Evolutionary conservation across 53 echinoderm and acorn worm genomes (phyloP), one percentile per base, ranked within the genome.

Genomic region (Zoroaster sp.): DNA sequence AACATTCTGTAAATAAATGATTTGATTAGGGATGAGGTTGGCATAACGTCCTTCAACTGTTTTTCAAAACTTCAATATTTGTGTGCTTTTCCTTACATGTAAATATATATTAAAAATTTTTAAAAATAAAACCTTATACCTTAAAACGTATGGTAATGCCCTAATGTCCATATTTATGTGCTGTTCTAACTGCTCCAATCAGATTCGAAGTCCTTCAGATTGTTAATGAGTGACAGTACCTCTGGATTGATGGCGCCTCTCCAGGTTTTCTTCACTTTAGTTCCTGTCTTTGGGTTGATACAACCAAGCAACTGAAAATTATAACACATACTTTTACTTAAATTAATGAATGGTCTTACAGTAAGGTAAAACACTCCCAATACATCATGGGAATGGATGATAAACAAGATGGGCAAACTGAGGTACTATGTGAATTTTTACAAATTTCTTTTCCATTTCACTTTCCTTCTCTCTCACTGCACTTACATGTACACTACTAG

Each of bases 251-350:
- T 83, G 68, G 15, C 42, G 31, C 83, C 83, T 67, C 83, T 66
- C 43, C 40, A 69, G n/a, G 41, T 41, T 35, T 83, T 83, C 83
- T 69, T 83, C 34, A 42, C 45, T 33, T 69, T 83, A 18, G 67
- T 41, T 12, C 83, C 83, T 12, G 83, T 83, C 37, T 30, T 37
- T 20, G 69, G 83, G 69, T 83, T 83, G 40, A 83, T 69, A 66
- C 83, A 59, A 69, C 83, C 67, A 83, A 68, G 40, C 83, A 83
- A 66, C 83, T 83, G 83, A 39, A 83, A 45, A 83, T 80, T 25
- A 68, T 13, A 32, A 46, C 8, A 46, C 47, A 46, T 46, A 46
- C 7, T 9, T 9, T 7, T 9, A 7, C 7, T 46, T 9, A 68
- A 25, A 5, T 68, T 68, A 21, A 7, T 68, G 1, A 68, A 68